Base-by-base conservation (phyloP, 1,140 invertebrate genomes). In the Papilio xuthus region DNA sequence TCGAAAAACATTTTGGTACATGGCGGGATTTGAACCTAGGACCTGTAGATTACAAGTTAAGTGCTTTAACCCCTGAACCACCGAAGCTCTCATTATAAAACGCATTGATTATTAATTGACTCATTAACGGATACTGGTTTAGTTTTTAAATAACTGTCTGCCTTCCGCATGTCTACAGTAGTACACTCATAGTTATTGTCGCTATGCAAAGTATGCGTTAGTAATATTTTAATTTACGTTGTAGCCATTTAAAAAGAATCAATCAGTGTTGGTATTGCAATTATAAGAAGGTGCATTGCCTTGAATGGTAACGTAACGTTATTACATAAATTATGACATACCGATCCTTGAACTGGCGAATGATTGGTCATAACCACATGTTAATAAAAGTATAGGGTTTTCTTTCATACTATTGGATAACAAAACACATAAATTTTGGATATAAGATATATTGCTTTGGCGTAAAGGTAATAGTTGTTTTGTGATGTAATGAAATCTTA, bases 241-340 rank as follows among this genome's bases (percentile, higher is more conserved):
- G 60, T 73, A 56, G 67, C n/a, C 41, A 63, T 73, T 60, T 28
- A 15, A 15, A 32, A 28, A 28, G 12, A 67, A 60, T 60, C 56
- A 23, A 67, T 67, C 23, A 67, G 26, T 28, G 60, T 67, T 67
- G 60, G 26, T 28, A 67, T 67, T 67, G 60, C 60, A 67, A 67
- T 67, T 56, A 56, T 56, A 28, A 67, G 60, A 32, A 67, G 60
- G 60, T 67, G 60, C 12, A 67, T 67, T 13, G 26, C 60, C 60
- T 67, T 67, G 26, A 67, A 67, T 77, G 78, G 60, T 69, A 79
- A 76, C 71, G 72, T 77, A 53, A 79, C 74, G 79, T 81, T 77
- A 72, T 81, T 77, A 81, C 67, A 79, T 47, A 81, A 76, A 79
- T 79, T 79, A 77, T 79, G 74, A 77, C 78, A 63, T 18, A 18